Evolutionary conservation across 2,113 vertebrate species (phyloP).

Genomic region (Amblyopsis rosae): DNA sequence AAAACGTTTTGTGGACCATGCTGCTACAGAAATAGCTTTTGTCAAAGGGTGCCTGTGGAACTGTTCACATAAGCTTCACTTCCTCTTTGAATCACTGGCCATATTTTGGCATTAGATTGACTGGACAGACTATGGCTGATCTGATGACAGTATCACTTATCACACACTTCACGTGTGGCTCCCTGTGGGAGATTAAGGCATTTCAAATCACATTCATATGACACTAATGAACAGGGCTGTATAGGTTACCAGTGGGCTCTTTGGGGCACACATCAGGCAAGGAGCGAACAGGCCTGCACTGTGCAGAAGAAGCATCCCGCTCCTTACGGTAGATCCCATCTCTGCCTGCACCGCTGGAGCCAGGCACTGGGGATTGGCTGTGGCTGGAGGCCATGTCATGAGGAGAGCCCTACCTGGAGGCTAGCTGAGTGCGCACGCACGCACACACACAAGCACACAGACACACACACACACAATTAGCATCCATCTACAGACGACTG

Average conservation of each 20-base stretch:
- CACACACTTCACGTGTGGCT: too few relatives aligned
- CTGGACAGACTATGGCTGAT: too few relatives aligned
- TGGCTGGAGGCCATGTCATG: conserved; percentile 95
- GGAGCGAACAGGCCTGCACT: conserved; percentile 78
- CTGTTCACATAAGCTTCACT: too few relatives aligned
- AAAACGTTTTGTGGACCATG: too few relatives aligned
- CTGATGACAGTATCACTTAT: too few relatives aligned
- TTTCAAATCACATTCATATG: too few relatives aligned
- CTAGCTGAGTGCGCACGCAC: conserved; percentile 58
- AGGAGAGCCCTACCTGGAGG: conserved; percentile 80
- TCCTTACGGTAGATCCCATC: conserved; percentile 89
- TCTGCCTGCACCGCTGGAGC: conserved; percentile 77
- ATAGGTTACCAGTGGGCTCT: conserved; percentile 86
- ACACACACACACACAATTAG: background rate
- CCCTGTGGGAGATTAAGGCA: too few relatives aligned
- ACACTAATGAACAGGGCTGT: too few relatives aligned
- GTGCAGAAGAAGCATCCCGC: conserved; percentile 74
- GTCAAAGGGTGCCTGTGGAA: too few relatives aligned
- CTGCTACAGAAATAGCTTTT: too few relatives aligned
- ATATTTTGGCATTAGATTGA: too few relatives aligned
- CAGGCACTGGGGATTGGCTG: conserved; percentile 89
- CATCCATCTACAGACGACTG: background rate
- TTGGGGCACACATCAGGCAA: conserved; percentile 97
- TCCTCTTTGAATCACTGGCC: too few relatives aligned
- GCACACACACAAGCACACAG: background rate